Evolutionary conservation across 2,888 invertebrate genomes (phyloP), one percentile per base, ranked within the genome.

Genomic region (Ichneumoninae sp.): DNA sequence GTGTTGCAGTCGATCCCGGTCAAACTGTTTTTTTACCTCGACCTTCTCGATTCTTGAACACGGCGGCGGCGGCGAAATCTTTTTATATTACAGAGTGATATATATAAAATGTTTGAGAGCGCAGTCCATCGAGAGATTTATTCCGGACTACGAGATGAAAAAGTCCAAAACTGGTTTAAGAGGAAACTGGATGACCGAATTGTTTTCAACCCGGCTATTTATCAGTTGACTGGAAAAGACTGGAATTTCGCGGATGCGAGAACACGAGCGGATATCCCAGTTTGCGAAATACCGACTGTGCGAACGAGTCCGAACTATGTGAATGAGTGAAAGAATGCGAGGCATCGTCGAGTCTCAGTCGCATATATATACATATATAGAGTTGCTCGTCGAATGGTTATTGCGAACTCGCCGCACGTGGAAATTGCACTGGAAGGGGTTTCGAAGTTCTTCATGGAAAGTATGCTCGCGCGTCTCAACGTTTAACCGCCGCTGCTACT

Each of bases 261-360:
- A 69, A 82, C 79, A 71, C 74, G 70, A 86, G 87, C 87, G 87
- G 90, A 90, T 79, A 83, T 89, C 87, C 88, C 88, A 89, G 80
- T 87, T 90, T 89, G 84, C 87, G 88, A 88, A 90, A 89, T 44
- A 70, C 65, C 69, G 33, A 80, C 33, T 83, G 57, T 69, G 80
- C 72, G 68, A 83, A 75, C 76, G 80, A 60, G 66, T n/a, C n/a
- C 33, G 44, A 66, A 57, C 40, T 60, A 80, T 77, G 80, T 66
- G 68, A 80, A 80, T 76, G 80, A 66, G 66, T 33, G 68, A 47
- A 77, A 72, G 76, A 83, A 81, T 68, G 71, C 69, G 76, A 76
- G 76, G 72, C 80, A 57, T 76, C 80, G 69, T 26, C 40, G 74
- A 47, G 44, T 62, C 60, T 70, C 47, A 50, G 62, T 36, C n/a